Evolutionary conservation across 1,140 invertebrate species (phyloP), one percentile per base, ranked within the genome.

Genomic region (Heliconius eleuchia): DNA sequence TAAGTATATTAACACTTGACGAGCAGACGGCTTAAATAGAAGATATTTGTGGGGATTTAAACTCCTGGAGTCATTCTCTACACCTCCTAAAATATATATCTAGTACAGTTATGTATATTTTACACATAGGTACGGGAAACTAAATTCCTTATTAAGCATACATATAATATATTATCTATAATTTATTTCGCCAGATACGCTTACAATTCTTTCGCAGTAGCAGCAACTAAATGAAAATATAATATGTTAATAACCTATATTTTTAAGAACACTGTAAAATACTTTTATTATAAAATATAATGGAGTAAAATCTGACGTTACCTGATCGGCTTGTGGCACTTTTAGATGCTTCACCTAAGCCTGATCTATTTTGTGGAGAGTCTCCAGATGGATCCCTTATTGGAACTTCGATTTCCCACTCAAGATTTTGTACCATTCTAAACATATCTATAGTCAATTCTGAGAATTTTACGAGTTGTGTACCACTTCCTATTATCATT

Each of bases 381-480:
- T 97, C 96, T 88, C 99, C 98, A 90, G 98, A 76, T 92, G 94
- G 85, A 96, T 77, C 72, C 71, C 73, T 78, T 34, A 74, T 70
- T 13, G 76, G 76, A 9, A 71, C 60, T 30, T 97, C 27, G 98
- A 98, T 90, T 46, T 99, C 98, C 81, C 98, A 95, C 92, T 99
- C 99, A 72, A 99, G 92, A 2, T 98, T 99, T 95, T 99, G 99
- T 66, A 99, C 95, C 97, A 99, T 99, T 84, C 98, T 96, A 91
- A 98, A 99, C 99, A 99, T 99, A 94, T 99, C 99, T 95, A 99
- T 97, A 27, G 99, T 99, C 77, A 99, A 95, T 94, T 99, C 99
- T 84, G 98, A 99, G 95, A 99, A 99, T 94, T 99, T 99, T n/a
- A 99, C 98, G 96, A 99, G 98, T 90, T 99, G 98, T 85, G 97